Evolutionary conservation across 2,113 vertebrate species (phyloP), one percentile per base, ranked within the genome.

Genomic region (Campylorhamphus procurvoides): DNA sequence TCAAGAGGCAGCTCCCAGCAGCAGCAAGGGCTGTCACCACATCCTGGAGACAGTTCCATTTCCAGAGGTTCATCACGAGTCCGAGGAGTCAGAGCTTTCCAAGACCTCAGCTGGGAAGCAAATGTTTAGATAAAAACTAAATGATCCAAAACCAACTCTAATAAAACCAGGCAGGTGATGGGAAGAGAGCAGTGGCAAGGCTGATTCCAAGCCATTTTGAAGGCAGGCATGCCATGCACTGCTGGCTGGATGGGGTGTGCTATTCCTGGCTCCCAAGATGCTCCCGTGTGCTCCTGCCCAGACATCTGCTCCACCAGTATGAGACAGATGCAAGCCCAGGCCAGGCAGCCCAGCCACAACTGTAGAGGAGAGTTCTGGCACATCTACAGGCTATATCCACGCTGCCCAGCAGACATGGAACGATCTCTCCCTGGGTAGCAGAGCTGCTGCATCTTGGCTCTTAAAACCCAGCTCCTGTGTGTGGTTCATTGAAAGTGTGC

Each of bases 261-360:
- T 11, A 42, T 39, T 0, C 1, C 12, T 7, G 2, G 72, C 79
- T 55, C 25, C 27, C 0, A 0, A 75, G 79, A 73, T 59, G 87
- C 66, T 87, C 69, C 28, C 16, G n/a, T 3, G 3, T 46, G 84
- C 80, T 71, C 64, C 8, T 50, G 66, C 69, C 77, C 60, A 42
- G 75, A 47, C 93, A 93, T 29, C 87, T 71, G 92, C 52, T 71
- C 60, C 14, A 1, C 5, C 52, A 28, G 74, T 1, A 3, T 1
- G 1, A 10, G 46, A 37, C 0, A 2, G 69, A 27, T 2, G 1
- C 0, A 1, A 75, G 37, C 35, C 35, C 1, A 0, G 28, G 64
- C 68, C 73, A 47, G 64, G 49, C 35, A 12, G 72, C 8, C 46
- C 91, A 27, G 64, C 3, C 4, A n/a, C 12, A 5, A 5, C 60